Evolutionary conservation across 2,888 invertebrate genomes (phyloP), one percentile per base, ranked within the genome.

Genomic region (Pachymerium ferrugineum): DNA sequence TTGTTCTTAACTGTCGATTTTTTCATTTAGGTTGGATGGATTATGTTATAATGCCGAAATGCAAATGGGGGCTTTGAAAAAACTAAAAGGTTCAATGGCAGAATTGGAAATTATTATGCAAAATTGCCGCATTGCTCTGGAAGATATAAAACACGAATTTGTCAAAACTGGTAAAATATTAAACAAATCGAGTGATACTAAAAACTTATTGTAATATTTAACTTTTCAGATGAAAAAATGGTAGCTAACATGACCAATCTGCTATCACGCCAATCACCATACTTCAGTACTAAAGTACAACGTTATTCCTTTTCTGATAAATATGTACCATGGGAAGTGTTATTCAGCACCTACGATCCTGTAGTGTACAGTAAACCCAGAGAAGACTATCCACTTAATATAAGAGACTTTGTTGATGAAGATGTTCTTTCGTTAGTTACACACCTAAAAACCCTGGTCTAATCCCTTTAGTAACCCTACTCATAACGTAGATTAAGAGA

Each of bases 291-390:
- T 0, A 78, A 78, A 69, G 79, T 82, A 12, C 78, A 80, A n/a
- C 77, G 83, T 10, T 82, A 81, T 72, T 82, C 82, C 16, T 80
- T 83, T 16, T 80, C 82, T 71, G 83, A 83, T 76, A 82, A 82
- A 78, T 82, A 81, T 76, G 82, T 83, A 12, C 80, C 81, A 6
- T 83, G 82, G 83, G 82, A 82, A 78, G 82, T 83, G 31, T 79
- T 80, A 76, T 77, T 78, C 78, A 78, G 76, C 19, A 75, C 77
- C 5, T 83, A 83, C 77, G 83, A 83, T 77, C 82, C 83, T 3
- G 79, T 80, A 28, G 79, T 79, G 6, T 81, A 80, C 76, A 80
- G 80, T 0, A 77, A 78, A 70, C 79, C 78, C 0, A 75, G 78
- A 25, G 77, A 76, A n/a, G 79, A 80, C 31, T 83, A 80, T 70